Evolutionary conservation across 1,140 invertebrate genomes (phyloP).

Genomic region (Papilio polyxenes): DNA sequence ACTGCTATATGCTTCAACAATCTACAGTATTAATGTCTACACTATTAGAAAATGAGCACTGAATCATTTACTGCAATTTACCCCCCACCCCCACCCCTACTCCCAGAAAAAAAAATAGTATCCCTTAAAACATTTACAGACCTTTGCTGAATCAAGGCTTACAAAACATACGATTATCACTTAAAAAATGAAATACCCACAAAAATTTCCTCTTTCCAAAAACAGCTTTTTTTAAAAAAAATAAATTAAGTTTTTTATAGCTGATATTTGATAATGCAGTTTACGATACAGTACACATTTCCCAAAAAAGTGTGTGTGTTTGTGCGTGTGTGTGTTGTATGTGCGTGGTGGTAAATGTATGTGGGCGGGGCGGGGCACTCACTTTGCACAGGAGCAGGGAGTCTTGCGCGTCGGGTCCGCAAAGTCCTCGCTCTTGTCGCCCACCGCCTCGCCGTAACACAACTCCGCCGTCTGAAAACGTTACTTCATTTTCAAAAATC

Average conservation of each 20-base stretch:
- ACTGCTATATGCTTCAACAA: conserved; percentile 61
- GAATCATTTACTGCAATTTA: conserved; percentile 36
- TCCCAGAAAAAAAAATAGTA: conserved; percentile 8
- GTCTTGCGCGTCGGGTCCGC: conserved; percentile 91
- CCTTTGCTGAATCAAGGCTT: too few relatives aligned
- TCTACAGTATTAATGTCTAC: conserved; percentile 54
- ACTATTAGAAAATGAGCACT: conserved; percentile 30
- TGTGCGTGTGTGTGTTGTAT: background rate
- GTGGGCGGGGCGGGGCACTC: conserved; percentile 63
- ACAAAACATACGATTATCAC: too few relatives aligned
- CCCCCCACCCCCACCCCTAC: background rate
- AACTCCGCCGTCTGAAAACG: conserved; percentile 79
- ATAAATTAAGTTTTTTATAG: too few relatives aligned
- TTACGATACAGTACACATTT: conserved; percentile 12
- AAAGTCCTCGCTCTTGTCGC: conserved; percentile 86
- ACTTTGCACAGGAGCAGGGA: conserved; percentile 90
- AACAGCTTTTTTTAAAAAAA: background rate
- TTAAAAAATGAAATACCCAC: too few relatives aligned
- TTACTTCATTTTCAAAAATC: background rate
- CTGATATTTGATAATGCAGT: background rate
- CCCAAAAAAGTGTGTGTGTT: background rate
- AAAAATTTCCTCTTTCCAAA: background rate
- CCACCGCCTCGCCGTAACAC: conserved; percentile 59
- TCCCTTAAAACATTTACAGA: too few relatives aligned
- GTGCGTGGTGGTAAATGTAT: background rate